These are phyloP conservation scores for Myodes glareolus DNA, from an alignment of 2,113 vertebrate species.

Conservation along the genomic window DNA sequence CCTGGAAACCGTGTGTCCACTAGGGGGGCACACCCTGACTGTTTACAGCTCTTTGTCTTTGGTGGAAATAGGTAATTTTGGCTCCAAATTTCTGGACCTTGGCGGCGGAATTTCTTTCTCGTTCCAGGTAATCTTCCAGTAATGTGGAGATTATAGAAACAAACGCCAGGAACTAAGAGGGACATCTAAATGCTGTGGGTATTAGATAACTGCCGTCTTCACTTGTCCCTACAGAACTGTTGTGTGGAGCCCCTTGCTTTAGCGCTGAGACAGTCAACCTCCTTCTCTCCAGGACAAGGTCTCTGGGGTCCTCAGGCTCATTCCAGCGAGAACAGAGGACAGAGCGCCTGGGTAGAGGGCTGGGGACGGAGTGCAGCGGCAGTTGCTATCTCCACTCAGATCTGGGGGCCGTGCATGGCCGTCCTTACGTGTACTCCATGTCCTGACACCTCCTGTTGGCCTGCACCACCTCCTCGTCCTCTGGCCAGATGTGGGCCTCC, in stretches of 20 bases:
- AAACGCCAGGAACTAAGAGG: background rate
- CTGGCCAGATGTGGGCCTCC: slow-evolving; percentile 89
- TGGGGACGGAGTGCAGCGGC: rapidly evolving
- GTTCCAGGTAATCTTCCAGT: background rate
- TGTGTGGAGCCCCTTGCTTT: background rate
- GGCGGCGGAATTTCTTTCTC: background rate
- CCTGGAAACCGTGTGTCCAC: background rate
- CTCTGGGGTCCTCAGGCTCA: background rate
- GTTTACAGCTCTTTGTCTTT: background rate
- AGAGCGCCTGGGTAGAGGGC: background rate
- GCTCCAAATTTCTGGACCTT: background rate
- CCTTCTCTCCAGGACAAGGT: background rate
- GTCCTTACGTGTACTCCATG: slow-evolving; percentile 92
- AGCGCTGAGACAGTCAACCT: too few species aligned
- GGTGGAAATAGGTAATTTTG: background rate
- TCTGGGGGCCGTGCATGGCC: rapidly evolving
- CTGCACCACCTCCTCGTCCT: slow-evolving; percentile 90
- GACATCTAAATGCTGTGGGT: background rate
- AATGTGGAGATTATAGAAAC: background rate
- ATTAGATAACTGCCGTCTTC: background rate
- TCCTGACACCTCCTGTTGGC: slow-evolving; percentile 90
- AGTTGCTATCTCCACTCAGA: rapidly evolving
- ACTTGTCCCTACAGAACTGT: too few species aligned
- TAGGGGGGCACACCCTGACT: background rate
- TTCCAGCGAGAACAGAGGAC: background rate